Conservation (phyloP, 2,797 vertebrate species). For the Poeciliopsis presidionis region DNA sequence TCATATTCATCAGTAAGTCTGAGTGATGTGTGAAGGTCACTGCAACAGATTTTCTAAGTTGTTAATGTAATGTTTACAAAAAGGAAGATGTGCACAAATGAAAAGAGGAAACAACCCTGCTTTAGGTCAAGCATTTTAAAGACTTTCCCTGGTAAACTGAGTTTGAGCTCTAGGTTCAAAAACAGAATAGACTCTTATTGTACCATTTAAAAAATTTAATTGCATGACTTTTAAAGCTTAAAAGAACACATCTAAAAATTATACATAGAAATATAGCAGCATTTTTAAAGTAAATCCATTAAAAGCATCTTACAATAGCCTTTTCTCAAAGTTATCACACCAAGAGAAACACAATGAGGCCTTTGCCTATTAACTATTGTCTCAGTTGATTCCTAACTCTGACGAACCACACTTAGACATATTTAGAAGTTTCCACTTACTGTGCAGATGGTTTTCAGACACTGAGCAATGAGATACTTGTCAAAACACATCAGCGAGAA, state of each 20-base stretch:
- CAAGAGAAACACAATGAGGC: neutral
- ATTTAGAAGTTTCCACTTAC: neutral
- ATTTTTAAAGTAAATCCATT: neutral
- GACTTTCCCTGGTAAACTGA: neutral
- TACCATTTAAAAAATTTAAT: neutral
- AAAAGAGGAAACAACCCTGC: neutral
- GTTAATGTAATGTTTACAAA: slow-evolving; percentile 1
- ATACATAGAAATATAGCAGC: neutral
- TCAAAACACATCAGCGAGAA: neutral
- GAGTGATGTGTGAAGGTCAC: neutral
- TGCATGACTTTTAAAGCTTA: neutral
- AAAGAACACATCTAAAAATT: neutral
- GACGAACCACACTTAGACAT: neutral
- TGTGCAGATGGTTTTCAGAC: neutral
- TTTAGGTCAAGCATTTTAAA: neutral
- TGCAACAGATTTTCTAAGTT: neutral
- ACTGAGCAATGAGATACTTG: neutral
- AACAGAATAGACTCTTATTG: neutral
- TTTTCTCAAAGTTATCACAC: neutral
- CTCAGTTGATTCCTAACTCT: neutral
- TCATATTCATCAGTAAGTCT: neutral
- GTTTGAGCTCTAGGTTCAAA: neutral
- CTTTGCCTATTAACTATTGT: neutral
- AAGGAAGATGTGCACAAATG: neutral
- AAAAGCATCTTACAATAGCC: neutral